Evolutionary conservation across 2,888 invertebrate genomes (phyloP), one percentile per base, ranked within the genome.

Genomic region (Brachycybe producta): DNA sequence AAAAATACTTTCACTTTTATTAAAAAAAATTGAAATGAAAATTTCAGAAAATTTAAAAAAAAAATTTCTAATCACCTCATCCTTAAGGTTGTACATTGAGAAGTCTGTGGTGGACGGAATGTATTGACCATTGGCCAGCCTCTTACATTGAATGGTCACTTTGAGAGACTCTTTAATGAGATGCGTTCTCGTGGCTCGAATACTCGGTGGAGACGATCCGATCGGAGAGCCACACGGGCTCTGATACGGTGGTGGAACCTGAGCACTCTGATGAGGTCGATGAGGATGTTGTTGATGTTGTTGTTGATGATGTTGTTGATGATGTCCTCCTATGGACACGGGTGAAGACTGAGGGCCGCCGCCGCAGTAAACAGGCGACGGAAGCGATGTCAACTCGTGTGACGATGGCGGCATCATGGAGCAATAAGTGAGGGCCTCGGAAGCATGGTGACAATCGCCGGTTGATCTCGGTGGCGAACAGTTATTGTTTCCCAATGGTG

Each of bases 151-250:
- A 66, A 91, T 82, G 64, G 87, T 83, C 64, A 87, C 73, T 73
- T 88, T 90, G 67, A 91, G 74, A 57, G 88, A 73, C 65, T 75
- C 88, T 72, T 90, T 90, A 70, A 91, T 88, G 59, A 90, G 75
- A 70, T 86, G 84, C 63, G 87, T 84, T 70, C 86, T 82, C 59
- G 85, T 87, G 75, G 84, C 79, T 58, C 77, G 76, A 50, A 78
- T 71, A 57, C 76, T 75, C 47, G 75, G 74, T 46, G 54, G 30
- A 13, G 50, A 49, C 3, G 53, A 40, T 24, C 45, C 32, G 34
- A 35, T n/a, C 17, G 40, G 39, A 26, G 47, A 36, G 26, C 24
- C 19, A 34, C 34, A 35, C 15, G 21, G 42, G 23, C 35, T 43
- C 17, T 36, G 17, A 24, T 24, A 44, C 21, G 21, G 17, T 11